Evolutionary conservation across 1,140 invertebrate species (phyloP), one percentile per base, ranked within the genome.

Genomic region (Papilio machaon): DNA sequence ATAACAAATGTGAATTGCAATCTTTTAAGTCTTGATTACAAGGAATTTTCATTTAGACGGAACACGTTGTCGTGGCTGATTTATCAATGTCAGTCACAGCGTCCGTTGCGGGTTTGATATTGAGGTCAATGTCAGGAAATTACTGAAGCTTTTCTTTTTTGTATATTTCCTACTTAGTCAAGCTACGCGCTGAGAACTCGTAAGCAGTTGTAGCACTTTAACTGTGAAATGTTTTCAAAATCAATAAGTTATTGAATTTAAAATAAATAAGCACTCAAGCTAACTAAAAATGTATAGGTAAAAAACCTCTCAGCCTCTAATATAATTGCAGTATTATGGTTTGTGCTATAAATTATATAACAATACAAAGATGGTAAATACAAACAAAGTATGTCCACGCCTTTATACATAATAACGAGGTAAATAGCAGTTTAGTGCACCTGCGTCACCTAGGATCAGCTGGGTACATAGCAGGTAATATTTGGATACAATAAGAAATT

Each of bases 71-170:
- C 46, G 30, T 77, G 76, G 58, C 81, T 79, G 81, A 82, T 82
- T 82, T 82, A 82, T 82, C 81, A 79, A 70, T 38, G 60, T 49
- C 74, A 52, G n/a, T 79, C 76, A 47, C 67, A 30, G 35, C 35
- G 76, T 73, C 64, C 54, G 38, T 79, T 23, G 76, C 70, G 52
- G 23, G 60, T 78, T 78, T 35, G 3, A 76, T 81, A 81, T 81
- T 81, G 64, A 49, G 80, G 80, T 58, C 74, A 78, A 52, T 49
- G 47, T 76, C 47, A 23, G 6, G 52, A 23, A 52, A 49, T 54
- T 76, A 76, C 11, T 49, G 2, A 49, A 76, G 74, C 73, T 75
- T 75, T 75, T 52, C 43, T 76, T 43, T 74, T 74, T 74, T 74
- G 64, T 67, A 64, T 23, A 58, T 64, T 64, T 64, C 23, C 64